These are phyloP conservation scores for Notarius lentiginosus DNA, from an alignment of 2,113 vertebrate genomes.

Conservation along the genomic window DNA sequence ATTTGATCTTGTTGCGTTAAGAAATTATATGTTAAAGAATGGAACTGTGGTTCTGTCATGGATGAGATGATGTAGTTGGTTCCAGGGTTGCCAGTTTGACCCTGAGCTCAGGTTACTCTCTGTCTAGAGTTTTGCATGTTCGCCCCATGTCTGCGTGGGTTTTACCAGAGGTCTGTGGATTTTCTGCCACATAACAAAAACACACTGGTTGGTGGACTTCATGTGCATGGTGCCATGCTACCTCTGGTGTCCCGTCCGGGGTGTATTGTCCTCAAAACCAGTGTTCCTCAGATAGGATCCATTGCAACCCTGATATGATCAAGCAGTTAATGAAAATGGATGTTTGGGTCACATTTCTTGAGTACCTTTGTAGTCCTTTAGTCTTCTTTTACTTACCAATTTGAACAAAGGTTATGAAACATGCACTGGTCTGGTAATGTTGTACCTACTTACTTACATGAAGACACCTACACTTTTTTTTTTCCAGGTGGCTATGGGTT, in stretches of 20 bases:
- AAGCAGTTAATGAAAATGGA: background rate
- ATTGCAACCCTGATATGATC: background rate
- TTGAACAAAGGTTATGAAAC: background rate
- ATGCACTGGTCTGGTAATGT: background rate
- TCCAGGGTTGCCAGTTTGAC: background rate
- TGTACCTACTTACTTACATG: background rate
- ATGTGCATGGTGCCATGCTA: background rate
- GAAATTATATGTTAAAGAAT: background rate
- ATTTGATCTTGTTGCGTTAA: background rate
- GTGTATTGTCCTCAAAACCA: background rate
- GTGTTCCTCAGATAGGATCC: background rate
- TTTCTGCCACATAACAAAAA: background rate
- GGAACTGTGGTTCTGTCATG: background rate
- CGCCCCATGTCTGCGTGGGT: background rate
- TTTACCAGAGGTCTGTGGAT: background rate
- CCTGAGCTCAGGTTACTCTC: background rate
- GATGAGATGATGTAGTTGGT: background rate
- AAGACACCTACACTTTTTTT: background rate
- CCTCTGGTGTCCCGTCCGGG: background rate
- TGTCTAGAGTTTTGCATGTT: background rate
- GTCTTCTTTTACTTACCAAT: background rate
- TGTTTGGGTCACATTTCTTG: background rate
- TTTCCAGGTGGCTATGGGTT: background rate
- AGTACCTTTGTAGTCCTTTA: background rate
- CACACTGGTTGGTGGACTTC: background rate